A percentile compares a stretch with the other conserved stretches of the same genome.
Evolutionary conservation across 2,888 invertebrate genomes (phyloP).

Genomic region (Ligdia adustata): DNA sequence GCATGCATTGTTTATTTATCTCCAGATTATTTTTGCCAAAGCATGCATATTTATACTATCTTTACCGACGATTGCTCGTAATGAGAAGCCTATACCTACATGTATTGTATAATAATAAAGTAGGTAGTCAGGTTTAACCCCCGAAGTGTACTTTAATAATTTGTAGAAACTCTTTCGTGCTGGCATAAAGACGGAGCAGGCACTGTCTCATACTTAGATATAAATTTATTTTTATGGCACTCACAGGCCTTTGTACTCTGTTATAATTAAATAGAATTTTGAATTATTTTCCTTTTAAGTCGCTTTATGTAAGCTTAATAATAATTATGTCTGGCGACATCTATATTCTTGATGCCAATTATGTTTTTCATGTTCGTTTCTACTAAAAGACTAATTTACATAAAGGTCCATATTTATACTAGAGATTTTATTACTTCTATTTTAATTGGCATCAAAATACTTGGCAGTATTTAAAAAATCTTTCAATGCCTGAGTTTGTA

Average conservation of each 20-base stretch:
- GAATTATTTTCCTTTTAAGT: conserved; percentile 29
- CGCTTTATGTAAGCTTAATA: conserved; percentile 52
- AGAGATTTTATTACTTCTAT: too few species aligned
- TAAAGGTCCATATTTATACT: too few species aligned
- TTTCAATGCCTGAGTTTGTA: too few species aligned
- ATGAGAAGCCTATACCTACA: too few species aligned
- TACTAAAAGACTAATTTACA: too few species aligned
- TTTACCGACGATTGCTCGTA: too few species aligned
- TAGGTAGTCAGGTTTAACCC: too few species aligned
- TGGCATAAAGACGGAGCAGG: not conserved
- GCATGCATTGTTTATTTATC: too few species aligned
- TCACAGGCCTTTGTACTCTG: not conserved
- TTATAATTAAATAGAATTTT: conserved; percentile 8
- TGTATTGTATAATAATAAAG: too few species aligned
- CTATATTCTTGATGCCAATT: conserved; percentile 41
- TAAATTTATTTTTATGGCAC: not conserved
- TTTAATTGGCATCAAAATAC: conserved; percentile 31
- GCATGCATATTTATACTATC: too few species aligned
- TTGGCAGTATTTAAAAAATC: conserved; percentile 9
- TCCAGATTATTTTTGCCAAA: too few species aligned
- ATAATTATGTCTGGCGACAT: conserved; percentile 55
- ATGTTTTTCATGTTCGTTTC: conserved; percentile 1
- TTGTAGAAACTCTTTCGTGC: not conserved
- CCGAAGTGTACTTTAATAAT: too few species aligned
- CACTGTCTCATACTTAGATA: not conserved